Evolutionary conservation across 2,888 invertebrate genomes (phyloP).

Genomic region (Pediacus dermestoides): DNA sequence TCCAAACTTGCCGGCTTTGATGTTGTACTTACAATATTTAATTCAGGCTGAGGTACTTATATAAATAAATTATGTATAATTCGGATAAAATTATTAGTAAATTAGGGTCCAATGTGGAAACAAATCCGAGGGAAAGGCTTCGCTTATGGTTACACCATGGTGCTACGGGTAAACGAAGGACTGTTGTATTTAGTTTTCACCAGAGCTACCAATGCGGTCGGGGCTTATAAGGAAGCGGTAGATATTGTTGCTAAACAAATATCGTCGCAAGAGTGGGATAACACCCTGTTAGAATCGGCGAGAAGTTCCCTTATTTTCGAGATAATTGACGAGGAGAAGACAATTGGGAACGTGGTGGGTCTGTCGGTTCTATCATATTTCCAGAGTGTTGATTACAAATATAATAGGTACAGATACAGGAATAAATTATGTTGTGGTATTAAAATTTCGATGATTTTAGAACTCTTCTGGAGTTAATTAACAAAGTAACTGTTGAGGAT

Average conservation of each 20-base stretch:
- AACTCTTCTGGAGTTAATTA: conserved; percentile 62
- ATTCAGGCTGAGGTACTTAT: conserved; percentile 82
- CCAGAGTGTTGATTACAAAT: conserved; percentile 61
- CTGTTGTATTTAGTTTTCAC: conserved; percentile 69
- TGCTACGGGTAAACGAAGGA: conserved; percentile 63
- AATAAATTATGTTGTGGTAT: neutral
- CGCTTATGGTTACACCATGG: conserved; percentile 74
- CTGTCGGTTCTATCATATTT: conserved; percentile 73
- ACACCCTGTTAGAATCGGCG: conserved; percentile 74
- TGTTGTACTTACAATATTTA: conserved; percentile 81
- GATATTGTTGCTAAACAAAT: conserved; percentile 68
- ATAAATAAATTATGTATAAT: conserved; percentile 48
- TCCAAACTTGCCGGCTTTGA: conserved; percentile 67
- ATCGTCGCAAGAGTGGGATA: conserved; percentile 63
- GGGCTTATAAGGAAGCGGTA: conserved; percentile 75
- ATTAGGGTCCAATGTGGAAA: conserved; percentile 85
- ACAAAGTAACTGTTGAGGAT: conserved; percentile 61
- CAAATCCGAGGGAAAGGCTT: conserved; percentile 83
- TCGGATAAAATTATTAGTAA: neutral
- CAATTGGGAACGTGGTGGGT: conserved; percentile 67
- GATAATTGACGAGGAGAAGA: conserved; percentile 76
- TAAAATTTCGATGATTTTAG: conserved; percentile 46
- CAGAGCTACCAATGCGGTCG: conserved; percentile 72
- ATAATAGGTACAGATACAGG: conserved; percentile 61
- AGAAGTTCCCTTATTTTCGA: conserved; percentile 85